phyloP scores from a whole-genome alignment of 2,888 invertebrate species.

The Diplazon laetatorius region DNA sequence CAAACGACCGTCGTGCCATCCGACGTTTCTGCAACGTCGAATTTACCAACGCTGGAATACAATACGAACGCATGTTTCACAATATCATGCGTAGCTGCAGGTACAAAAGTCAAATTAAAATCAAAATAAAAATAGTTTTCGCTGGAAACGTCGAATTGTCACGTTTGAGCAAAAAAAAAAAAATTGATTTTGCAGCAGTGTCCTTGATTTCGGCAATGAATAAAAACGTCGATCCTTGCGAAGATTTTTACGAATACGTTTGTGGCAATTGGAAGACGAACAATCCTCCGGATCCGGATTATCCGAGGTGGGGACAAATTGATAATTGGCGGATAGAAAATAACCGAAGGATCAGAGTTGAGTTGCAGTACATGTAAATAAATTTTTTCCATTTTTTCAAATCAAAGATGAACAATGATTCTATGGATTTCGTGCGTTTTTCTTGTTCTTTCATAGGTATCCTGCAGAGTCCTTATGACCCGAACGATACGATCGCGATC shows the following conservation, averaged over 20 bases:
- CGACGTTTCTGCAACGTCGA: neutral
- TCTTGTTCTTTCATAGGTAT: slow-evolving; percentile 16
- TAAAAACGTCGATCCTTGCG: slow-evolving; percentile 44
- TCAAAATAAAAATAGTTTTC: neutral
- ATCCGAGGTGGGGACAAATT: slow-evolving; percentile 30
- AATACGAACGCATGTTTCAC: slow-evolving; percentile 17
- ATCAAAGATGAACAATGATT: no score
- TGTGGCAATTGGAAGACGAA: slow-evolving; percentile 43
- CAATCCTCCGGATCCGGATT: slow-evolving; percentile 11
- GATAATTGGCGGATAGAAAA: neutral
- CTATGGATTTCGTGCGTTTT: no score
- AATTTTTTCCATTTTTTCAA: neutral
- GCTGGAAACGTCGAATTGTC: no score
- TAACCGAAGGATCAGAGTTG: slow-evolving; percentile 3
- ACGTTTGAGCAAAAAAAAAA: no score
- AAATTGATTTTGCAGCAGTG: neutral
- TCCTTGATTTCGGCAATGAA: slow-evolving; percentile 28
- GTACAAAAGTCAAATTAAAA: neutral
- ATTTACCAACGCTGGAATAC: slow-evolving; percentile 9
- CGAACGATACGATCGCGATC: slow-evolving; percentile 30
- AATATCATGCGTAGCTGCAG: slow-evolving; percentile 10
- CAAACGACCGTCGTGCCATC: neutral
- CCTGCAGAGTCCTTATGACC: slow-evolving; percentile 7
- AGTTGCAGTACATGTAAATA: slow-evolving; percentile 6
- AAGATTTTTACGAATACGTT: slow-evolving; percentile 51